These are phyloP conservation scores for Zoanthus solanderi DNA, from an alignment of 92 coral and sea anemone species.

Conservation along the genomic window DNA sequence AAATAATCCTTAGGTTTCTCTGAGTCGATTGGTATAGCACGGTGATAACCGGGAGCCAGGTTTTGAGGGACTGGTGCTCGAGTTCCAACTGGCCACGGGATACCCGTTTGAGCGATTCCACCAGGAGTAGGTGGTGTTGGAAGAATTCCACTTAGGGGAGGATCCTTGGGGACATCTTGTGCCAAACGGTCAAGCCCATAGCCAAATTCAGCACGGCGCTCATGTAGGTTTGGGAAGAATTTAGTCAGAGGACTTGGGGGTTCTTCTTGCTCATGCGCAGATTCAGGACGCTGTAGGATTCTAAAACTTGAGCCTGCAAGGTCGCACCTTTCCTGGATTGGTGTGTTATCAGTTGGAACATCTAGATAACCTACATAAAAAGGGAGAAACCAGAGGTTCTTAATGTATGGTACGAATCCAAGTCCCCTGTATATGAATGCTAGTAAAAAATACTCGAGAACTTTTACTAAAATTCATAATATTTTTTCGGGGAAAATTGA, in stretches of 20 bases:
- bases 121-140: slow-evolving; percentile 51
- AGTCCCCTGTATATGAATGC: neutral
- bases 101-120: slow-evolving; percentile 22
- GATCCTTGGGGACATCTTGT: neutral
- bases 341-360: slow-evolving; percentile 45
- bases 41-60: slow-evolving; percentile 45
- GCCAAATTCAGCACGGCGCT: slow-evolving; percentile 38
- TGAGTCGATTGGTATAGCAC: slow-evolving; percentile 14
- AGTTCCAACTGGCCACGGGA: slow-evolving; percentile 13
- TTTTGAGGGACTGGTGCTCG: slow-evolving; percentile 31
- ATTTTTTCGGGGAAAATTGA: too few species aligned
- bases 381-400: neutral
- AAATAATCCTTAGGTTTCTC: slow-evolving; percentile 45
- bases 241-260: slow-evolving; percentile 56
- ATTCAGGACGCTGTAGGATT: slow-evolving; percentile 80
- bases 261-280: slow-evolving; percentile 21
- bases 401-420: neutral
- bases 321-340: slow-evolving; percentile 62
- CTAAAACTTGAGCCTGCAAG: slow-evolving; percentile 59
- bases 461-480: too few species aligned
- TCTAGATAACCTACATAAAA: slow-evolving; percentile 56
- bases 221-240: slow-evolving; percentile 47
- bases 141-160: slow-evolving; percentile 1
- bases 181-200: slow-evolving; percentile 18
- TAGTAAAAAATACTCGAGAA: too few species aligned